Evolutionary conservation across 2,888 invertebrate species (phyloP).

Genomic region (Phoronis australis): DNA sequence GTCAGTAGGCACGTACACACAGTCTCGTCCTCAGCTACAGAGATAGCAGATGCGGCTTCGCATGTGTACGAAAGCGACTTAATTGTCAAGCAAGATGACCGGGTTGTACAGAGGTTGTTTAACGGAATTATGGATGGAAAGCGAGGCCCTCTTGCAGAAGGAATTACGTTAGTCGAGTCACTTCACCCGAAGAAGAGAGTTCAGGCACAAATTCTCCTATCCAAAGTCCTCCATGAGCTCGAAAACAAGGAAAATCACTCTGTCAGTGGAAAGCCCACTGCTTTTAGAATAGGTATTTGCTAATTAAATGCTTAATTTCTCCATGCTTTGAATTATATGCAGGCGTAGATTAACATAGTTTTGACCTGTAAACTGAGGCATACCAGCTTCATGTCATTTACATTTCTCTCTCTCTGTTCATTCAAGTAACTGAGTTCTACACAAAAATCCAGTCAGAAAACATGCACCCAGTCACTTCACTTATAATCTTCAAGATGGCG

Average conservation of each 20-base stretch:
- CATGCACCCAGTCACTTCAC: too few species aligned
- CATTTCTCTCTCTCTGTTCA: too few species aligned
- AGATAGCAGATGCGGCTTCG: too few species aligned
- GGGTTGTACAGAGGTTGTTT: constrained; percentile 23
- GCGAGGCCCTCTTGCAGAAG: constrained; percentile 52
- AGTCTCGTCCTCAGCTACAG: too few species aligned
- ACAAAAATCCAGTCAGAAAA: too few species aligned
- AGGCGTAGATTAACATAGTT: too few species aligned
- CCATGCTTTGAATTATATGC: not conserved
- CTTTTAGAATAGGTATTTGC: constrained; percentile 52
- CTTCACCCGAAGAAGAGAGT: constrained; percentile 50
- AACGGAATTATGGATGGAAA: constrained; percentile 34
- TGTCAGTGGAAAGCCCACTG: too few species aligned
- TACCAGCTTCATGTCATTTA: too few species aligned
- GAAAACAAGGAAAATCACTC: constrained; percentile 20
- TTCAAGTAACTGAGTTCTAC: too few species aligned
- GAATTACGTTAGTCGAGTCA: constrained; percentile 57
- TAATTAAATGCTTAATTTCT: not conserved
- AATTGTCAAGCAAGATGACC: constrained; percentile 12
- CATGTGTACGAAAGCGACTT: not conserved
- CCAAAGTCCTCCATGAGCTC: constrained; percentile 36
- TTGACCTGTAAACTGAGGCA: too few species aligned
- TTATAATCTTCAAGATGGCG: too few species aligned
- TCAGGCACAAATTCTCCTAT: constrained; percentile 50
- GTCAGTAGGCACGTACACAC: too few species aligned